Evolutionary conservation across 2,113 vertebrate genomes (phyloP), one percentile per base, ranked within the genome.

Genomic region (Carlito syrichta): DNA sequence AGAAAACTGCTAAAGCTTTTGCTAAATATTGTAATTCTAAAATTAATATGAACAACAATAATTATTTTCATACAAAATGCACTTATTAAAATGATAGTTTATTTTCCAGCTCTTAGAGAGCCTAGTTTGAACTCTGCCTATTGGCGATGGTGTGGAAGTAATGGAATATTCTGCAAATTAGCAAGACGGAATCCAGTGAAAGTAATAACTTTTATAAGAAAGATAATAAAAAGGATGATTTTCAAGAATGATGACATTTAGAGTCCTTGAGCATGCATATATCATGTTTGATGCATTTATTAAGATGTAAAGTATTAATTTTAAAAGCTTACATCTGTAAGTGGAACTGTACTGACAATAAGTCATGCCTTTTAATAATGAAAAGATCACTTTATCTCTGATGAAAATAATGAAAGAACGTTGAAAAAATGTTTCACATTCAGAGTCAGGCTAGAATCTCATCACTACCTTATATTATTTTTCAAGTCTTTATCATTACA

Each of bases 201-300:
- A 95, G 6, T 69, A 62, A 58, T 56, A 89, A 40, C 17, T 66
- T 93, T 56, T 63, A 1, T 68, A 81, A 11, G 50, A 5, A 96
- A 96, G 71, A 81, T 58, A 38, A 62, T 89, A 2, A 50, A 89
- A 94, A 68, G 16, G 4, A 35, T 90, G 30, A 1, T 62, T 92
- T 79, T 93, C 43, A 87, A 84, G 35, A 91, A 74, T 74, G 32
- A 43, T 84, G 23, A 87, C 30, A 92, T 89, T 95, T 89, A 86
- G 56, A 96, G 17, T 10, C 25, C 68, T 78, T 54, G 19, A 60
- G 23, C 86, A 86, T 54, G 43, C 1, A 38, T 86, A 83, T 73
- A 77, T 19, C 6, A 2, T 9, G 5, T 73, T 83, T 95, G n/a
- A 87, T 73, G 27, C 14, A 87, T 95, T 96, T 92, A 91, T 86